A percentile compares a stretch with the other conserved stretches of the same genome.
phyloP scores from a whole-genome alignment of 2,888 invertebrate species.

The Flexamia atlantica region DNA sequence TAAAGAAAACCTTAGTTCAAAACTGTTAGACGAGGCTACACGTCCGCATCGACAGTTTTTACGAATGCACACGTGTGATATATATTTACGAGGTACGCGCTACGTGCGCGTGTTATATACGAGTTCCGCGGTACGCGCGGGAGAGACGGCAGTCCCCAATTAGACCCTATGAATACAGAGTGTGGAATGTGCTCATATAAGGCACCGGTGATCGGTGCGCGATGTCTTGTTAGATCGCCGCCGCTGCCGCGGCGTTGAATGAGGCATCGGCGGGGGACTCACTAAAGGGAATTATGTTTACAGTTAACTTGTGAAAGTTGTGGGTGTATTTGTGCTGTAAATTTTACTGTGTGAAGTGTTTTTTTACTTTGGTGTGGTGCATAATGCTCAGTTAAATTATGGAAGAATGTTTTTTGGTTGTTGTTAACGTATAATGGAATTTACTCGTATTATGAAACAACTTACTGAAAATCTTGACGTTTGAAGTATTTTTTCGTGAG shows the following conservation, averaged over 20 bases:
- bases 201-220: slow-evolving; percentile 27
- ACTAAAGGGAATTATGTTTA: background rate
- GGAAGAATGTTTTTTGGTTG: too few species aligned
- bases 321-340: background rate
- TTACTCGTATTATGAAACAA: too few species aligned
- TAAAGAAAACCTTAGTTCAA: too few species aligned
- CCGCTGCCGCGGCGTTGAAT: background rate
- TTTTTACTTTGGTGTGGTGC: too few species aligned
- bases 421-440: too few species aligned
- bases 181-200: slow-evolving; percentile 28
- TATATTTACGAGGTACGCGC: background rate
- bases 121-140: background rate
- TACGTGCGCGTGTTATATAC: too few species aligned
- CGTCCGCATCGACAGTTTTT: background rate
- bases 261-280: background rate
- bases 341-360: too few species aligned
- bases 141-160: slow-evolving; percentile 26
- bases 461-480: too few species aligned
- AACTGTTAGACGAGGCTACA: background rate
- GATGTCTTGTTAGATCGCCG: slow-evolving; percentile 23
- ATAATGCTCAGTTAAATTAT: too few species aligned
- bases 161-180: slow-evolving; percentile 39
- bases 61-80: background rate
- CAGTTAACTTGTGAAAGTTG: background rate
- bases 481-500: too few species aligned